These are phyloP conservation scores for Aleiodes sp. DNA, from an alignment of 1,140 invertebrate species.

Conservation along the genomic window DNA sequence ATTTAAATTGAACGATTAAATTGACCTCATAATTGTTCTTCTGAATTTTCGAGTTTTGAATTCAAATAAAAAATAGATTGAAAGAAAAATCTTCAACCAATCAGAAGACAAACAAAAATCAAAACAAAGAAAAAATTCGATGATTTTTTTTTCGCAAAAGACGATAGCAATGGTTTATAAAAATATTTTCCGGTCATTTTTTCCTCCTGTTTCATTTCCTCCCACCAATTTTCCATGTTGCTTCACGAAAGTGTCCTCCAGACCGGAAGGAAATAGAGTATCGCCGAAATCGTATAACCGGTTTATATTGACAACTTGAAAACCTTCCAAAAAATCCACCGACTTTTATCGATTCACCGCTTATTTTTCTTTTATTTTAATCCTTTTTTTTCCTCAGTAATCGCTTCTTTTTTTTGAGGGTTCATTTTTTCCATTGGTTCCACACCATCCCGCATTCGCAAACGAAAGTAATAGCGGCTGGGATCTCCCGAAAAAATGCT, in stretches of 20 bases:
- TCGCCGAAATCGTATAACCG: constrained; percentile 17
- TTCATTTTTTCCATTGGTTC: not conserved
- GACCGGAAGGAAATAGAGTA: constrained; percentile 11
- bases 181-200: constrained; percentile 11
- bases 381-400: constrained; percentile 12
- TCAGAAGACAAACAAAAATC: too few species aligned
- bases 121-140: too few species aligned
- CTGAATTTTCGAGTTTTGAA: too few species aligned
- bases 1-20: too few species aligned
- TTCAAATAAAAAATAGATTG: too few species aligned
- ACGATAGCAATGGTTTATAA: constrained; percentile 27
- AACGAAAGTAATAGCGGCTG: constrained; percentile 16
- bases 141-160: too few species aligned
- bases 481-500: not conserved
- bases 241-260: constrained; percentile 9
- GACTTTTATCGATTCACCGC: constrained; percentile 24
- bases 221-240: not conserved
- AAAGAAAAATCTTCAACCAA: too few species aligned
- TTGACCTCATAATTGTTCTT: too few species aligned
- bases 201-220: not conserved
- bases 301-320: constrained; percentile 31
- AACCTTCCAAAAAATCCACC: constrained; percentile 23
- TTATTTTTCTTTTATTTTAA: constrained; percentile 14
- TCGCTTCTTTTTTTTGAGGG: constrained; percentile 10
- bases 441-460: not conserved